phyloP scores from a whole-genome alignment of 2,888 invertebrate genomes.

The Drosophila borborema region DNA sequence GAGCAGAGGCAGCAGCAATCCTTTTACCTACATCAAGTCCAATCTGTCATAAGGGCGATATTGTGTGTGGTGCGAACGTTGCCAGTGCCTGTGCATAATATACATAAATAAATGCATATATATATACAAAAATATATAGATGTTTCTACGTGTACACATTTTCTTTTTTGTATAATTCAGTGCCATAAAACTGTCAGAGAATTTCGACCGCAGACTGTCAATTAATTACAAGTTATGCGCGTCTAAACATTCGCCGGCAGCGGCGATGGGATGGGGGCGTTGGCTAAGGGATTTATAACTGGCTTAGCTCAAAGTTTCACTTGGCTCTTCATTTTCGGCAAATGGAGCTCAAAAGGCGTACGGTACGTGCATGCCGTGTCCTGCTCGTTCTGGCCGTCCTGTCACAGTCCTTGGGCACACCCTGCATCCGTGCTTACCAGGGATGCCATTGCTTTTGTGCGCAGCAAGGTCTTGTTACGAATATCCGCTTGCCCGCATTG shows the following conservation, averaged over 20 bases:
- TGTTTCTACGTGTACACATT: background rate
- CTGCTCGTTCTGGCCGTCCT: background rate
- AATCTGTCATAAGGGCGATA: constrained; percentile 34
- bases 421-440: constrained; percentile 48
- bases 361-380: background rate
- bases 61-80: background rate
- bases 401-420: constrained; percentile 16
- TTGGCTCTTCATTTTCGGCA: constrained; percentile 5
- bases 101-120: background rate
- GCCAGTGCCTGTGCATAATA: background rate
- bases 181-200: constrained; percentile 16
- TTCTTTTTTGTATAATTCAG: background rate
- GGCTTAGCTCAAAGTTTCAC: constrained; percentile 22
- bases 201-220: constrained; percentile 42
- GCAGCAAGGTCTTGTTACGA: constrained; percentile 37
- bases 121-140: no score
- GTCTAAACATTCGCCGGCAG: constrained; percentile 3
- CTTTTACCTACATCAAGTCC: constrained; percentile 41
- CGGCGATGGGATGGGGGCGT: background rate
- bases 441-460: constrained; percentile 31
- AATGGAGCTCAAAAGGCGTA: constrained; percentile 25
- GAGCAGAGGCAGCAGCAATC: background rate
- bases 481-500: constrained; percentile 68
- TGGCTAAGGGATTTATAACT: constrained; percentile 22
- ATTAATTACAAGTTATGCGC: constrained; percentile 43